Evolutionary conservation across 35 echinoderm and acorn worm species (phyloP), one percentile per base, ranked within the genome.

Genomic region (Hemicentrotus pulcherrimus): DNA sequence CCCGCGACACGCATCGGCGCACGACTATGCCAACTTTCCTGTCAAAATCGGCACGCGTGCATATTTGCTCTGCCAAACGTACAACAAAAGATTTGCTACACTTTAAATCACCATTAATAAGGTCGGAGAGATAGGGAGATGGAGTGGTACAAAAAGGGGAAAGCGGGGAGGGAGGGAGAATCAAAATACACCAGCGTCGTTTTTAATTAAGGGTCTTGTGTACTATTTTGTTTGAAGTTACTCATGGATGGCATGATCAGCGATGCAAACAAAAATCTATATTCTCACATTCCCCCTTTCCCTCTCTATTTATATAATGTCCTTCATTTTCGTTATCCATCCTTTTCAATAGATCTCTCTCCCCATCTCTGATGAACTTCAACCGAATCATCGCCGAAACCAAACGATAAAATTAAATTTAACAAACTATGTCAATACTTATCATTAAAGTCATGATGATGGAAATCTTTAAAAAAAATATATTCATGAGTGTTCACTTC

Each of bases 1-100:
- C 32, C 24, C 32, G 31, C 46, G 32, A 33, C 88, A 90, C 88
- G 88, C 88, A 90, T 90, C 32, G 46, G 32, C 88, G 88, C 88
- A 90, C 88, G 88, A 47, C 32, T 47, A 47, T 33, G 88, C 88
- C 32, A 90, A 90, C 46, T 47, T 90, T 47, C 88, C 88, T 47
- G 46, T 90, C 88, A 90, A 45, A 90, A 33, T 33, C 88, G 88
- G 32, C 88, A 90, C 88, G 88, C 88, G 88, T 47, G 13, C 88
- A 45, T 90, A 47, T 90, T 90, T 90, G 88, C 88, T 90, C 32
- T 90, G 32, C 15, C 88, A 90, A 47, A 47, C 88, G 15, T 13
- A 47, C 88, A 90, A 90, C 88, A 90, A 90, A 90, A 90, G 88
- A 90, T 90, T 90, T 90, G 88, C 88, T 90, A 90, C 88, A 90